A percentile compares a stretch with the other conserved stretches of the same genome.
Evolutionary conservation across 2,113 vertebrate species (phyloP).

Genomic region (Lophura nycthemera): DNA sequence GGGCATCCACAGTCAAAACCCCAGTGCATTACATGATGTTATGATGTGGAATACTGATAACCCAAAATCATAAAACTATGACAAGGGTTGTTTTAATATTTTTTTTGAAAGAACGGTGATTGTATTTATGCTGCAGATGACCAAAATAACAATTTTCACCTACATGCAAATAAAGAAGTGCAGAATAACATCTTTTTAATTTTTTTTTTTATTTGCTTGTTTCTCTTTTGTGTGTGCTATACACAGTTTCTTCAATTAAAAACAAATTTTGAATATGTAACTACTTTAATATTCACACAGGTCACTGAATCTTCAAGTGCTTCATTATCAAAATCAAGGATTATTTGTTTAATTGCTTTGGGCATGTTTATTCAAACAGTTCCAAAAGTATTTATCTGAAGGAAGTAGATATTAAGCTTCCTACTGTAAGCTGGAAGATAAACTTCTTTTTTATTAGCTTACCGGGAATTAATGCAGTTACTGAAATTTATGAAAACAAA

Average conservation of each 20-base stretch:
- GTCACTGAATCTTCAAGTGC: neutral
- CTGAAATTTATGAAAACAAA: slow-evolving; percentile 41
- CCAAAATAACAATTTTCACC: neutral
- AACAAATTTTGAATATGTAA: neutral
- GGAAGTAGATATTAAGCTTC: slow-evolving; percentile 39
- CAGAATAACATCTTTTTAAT: neutral
- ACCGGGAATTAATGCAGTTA: slow-evolving; percentile 18
- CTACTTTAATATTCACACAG: neutral
- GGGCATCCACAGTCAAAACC: too few relatives aligned
- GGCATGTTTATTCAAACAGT: neutral
- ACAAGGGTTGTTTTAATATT: neutral
- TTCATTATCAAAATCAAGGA: slow-evolving; percentile 28
- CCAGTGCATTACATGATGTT: too few relatives aligned
- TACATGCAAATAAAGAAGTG: neutral
- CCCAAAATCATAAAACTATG: too few relatives aligned
- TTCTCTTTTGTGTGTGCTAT: neutral
- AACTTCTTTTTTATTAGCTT: slow-evolving; percentile 48
- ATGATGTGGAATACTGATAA: too few relatives aligned
- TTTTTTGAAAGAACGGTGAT: neutral
- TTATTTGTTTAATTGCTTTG: slow-evolving; percentile 45
- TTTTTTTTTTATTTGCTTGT: neutral
- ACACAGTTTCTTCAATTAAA: neutral
- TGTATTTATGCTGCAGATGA: neutral
- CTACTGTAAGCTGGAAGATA: slow-evolving; percentile 23
- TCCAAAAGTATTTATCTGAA: slow-evolving; percentile 34